A percentile compares a stretch with the other conserved stretches of the same genome.
phyloP scores from a whole-genome alignment of 2,113 vertebrate genomes.

The Eptesicus fuscus region DNA sequence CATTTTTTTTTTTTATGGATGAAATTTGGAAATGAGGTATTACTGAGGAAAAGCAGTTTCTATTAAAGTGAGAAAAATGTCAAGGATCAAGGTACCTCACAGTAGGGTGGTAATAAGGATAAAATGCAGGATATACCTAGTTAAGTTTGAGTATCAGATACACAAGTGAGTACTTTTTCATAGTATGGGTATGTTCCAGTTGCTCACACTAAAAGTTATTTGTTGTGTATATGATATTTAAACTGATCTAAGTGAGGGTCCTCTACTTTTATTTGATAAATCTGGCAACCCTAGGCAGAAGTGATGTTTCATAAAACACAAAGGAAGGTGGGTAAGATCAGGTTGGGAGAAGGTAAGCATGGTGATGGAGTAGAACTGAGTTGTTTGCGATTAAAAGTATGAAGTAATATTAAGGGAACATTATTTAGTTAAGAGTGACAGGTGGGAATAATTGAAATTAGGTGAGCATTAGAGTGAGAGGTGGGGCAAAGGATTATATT shows the following conservation, averaged over 20 bases:
- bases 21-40: background rate
- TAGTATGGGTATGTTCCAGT: background rate
- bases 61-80: background rate
- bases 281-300: background rate
- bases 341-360: background rate
- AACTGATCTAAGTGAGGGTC: background rate
- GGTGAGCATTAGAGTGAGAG: background rate
- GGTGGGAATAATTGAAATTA: background rate
- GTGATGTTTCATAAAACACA: background rate
- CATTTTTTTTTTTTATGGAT: background rate
- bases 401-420: background rate
- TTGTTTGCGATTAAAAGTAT: background rate
- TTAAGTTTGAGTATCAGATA: background rate
- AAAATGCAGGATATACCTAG: background rate
- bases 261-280: background rate
- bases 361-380: background rate
- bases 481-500: background rate
- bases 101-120: background rate
- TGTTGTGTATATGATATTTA: background rate
- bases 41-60: slow-evolving; percentile 10
- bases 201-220: background rate
- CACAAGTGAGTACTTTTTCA: background rate
- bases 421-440: background rate
- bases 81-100: background rate
- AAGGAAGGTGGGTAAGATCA: background rate